These are phyloP conservation scores for Rambutsinella grinnellia DNA, from an alignment of 2,888 invertebrate species.

Conservation along the genomic window DNA sequence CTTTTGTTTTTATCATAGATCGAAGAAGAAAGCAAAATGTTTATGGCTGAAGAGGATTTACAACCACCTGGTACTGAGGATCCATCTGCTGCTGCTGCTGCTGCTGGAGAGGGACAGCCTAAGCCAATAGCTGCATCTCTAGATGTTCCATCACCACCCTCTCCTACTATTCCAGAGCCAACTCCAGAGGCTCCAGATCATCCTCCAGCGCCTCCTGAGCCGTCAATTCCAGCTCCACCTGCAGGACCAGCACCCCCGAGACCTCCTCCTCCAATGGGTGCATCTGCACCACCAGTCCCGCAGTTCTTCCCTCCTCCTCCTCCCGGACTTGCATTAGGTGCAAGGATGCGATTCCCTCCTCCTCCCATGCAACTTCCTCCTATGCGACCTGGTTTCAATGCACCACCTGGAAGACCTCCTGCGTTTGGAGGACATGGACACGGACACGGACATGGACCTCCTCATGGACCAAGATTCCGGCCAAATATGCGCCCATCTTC, in stretches of 20 bases:
- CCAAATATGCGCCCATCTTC: constrained; percentile 72
- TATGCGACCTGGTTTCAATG: constrained; percentile 68
- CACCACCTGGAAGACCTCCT: constrained; percentile 44
- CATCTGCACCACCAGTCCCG: constrained; percentile 24
- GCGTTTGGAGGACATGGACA: constrained; percentile 29
- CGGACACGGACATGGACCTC: constrained; percentile 27
- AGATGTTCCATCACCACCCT: constrained; percentile 19
- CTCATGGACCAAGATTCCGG: constrained; percentile 47
- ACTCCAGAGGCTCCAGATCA: constrained; percentile 68
- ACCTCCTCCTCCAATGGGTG: constrained; percentile 20
- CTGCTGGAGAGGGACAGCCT: not conserved
- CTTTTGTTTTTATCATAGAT: constrained; percentile 32
- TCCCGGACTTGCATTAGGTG: constrained; percentile 21
- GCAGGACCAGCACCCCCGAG: not conserved
- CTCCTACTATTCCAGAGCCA: constrained; percentile 70
- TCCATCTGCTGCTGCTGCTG: constrained; percentile 10
- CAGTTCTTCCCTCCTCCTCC: constrained; percentile 57
- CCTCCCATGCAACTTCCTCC: constrained; percentile 72
- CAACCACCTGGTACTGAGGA: constrained; percentile 63
- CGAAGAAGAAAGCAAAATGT: constrained; percentile 88
- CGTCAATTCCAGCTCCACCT: not conserved
- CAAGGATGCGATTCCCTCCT: constrained; percentile 69
- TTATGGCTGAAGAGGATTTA: constrained; percentile 75
- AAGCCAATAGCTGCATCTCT: constrained; percentile 32
- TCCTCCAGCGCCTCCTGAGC: constrained; percentile 20